phyloP scores from a whole-genome alignment of 2,888 invertebrate species.

The Eustalomyia histrio region DNA sequence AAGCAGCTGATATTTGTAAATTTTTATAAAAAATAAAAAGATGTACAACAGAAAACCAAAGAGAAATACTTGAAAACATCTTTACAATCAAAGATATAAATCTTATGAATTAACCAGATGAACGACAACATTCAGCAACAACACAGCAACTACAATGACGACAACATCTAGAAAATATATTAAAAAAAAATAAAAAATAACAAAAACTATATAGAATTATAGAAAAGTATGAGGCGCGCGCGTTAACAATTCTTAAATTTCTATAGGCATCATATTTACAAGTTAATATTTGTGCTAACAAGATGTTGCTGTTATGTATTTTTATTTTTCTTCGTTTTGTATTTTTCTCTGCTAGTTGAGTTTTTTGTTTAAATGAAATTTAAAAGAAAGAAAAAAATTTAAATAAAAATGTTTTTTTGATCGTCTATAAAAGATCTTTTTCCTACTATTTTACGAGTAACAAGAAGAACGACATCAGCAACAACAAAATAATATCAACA shows the following conservation, averaged over 20 bases:
- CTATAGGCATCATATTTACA: constrained; percentile 78
- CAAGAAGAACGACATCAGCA: constrained; percentile 47
- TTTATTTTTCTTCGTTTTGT: constrained; percentile 8
- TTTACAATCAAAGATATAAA: constrained; percentile 65
- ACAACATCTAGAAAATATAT: constrained; percentile 24
- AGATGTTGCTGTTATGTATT: constrained; percentile 69
- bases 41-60: background rate
- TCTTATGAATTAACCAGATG: constrained; percentile 66
- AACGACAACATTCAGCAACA: constrained; percentile 58
- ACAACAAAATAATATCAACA: constrained; percentile 27
- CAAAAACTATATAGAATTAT: constrained; percentile 37
- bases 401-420: constrained; percentile 59
- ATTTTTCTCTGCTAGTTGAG: background rate
- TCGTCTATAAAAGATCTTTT: constrained; percentile 28
- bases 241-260: constrained; percentile 72
- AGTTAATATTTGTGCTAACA: constrained; percentile 78
- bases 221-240: constrained; percentile 45
- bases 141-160: constrained; percentile 35
- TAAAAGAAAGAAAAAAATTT: constrained; percentile 31
- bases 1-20: constrained; percentile 57
- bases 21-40: background rate
- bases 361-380: constrained; percentile 29
- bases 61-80: constrained; percentile 61
- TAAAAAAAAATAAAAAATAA: too few relatives aligned
- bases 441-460: constrained; percentile 35